Evolutionary conservation across 2,888 invertebrate species (phyloP).

Genomic region (Eubasilissa splendida): DNA sequence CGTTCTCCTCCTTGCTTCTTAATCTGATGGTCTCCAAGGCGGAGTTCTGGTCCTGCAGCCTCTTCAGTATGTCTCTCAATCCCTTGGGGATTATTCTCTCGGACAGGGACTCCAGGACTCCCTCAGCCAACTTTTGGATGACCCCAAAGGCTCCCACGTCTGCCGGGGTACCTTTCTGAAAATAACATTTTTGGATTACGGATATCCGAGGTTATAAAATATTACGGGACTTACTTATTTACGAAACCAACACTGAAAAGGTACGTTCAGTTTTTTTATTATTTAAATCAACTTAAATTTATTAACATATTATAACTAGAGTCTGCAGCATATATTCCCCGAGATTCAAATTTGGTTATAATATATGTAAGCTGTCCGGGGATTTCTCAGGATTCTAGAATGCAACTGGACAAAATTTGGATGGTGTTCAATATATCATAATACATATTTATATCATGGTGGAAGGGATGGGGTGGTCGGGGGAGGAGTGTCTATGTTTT

Average conservation of each 20-base stretch:
- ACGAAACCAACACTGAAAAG: neutral
- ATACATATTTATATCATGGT: no score
- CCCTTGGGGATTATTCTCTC: slow-evolving; percentile 70
- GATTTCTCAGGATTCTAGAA: no score
- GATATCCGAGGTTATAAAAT: neutral
- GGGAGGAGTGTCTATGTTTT: no score
- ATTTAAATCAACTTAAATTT: neutral
- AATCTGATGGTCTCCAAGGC: slow-evolving; percentile 68
- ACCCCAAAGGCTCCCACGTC: slow-evolving; percentile 43
- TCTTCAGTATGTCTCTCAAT: slow-evolving; percentile 67
- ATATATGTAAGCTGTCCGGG: no score
- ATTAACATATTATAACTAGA: neutral
- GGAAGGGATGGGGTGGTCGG: no score
- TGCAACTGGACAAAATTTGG: no score
- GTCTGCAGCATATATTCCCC: neutral
- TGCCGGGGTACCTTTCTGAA: neutral
- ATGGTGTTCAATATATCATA: no score
- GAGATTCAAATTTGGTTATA: no score
- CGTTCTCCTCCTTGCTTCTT: slow-evolving; percentile 71
- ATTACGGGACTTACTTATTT: neutral
- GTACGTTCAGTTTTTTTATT: neutral
- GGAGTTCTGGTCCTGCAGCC: slow-evolving; percentile 70
- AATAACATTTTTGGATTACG: neutral
- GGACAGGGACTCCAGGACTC: slow-evolving; percentile 69
- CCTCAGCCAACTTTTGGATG: slow-evolving; percentile 64